These are phyloP conservation scores for Lamproptera curius DNA, from an alignment of 2,888 invertebrate species.

Conservation along the genomic window DNA sequence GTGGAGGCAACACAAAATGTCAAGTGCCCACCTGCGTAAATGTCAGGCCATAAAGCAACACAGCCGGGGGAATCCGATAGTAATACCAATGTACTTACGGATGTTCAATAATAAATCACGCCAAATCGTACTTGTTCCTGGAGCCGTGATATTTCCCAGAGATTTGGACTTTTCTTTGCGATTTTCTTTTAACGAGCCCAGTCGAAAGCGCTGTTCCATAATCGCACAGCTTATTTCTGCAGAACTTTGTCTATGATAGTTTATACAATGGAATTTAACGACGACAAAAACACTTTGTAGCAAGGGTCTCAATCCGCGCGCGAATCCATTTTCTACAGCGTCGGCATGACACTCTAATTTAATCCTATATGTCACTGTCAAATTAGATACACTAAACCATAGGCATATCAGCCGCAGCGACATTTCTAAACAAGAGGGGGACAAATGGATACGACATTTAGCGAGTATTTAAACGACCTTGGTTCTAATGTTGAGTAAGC, in stretches of 20 bases:
- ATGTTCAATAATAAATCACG: conserved; percentile 12
- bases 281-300: conserved; percentile 20
- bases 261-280: conserved; percentile 2
- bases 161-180: background rate
- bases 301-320: conserved; percentile 43
- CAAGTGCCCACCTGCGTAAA: conserved; percentile 58
- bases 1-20: conserved; percentile 43
- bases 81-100: conserved; percentile 10
- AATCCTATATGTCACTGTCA: conserved; percentile 72
- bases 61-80: conserved; percentile 13
- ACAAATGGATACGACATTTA: conserved; percentile 72
- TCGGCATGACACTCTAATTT: conserved; percentile 64
- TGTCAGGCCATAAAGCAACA: conserved; percentile 39
- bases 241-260: background rate
- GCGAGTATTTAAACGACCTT: conserved; percentile 65
- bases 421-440: conserved; percentile 72
- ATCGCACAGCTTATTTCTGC: no score
- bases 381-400: conserved; percentile 71
- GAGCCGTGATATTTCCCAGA: background rate
- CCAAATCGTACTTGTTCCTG: conserved; percentile 4
- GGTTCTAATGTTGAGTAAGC: conserved; percentile 51
- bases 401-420: conserved; percentile 67
- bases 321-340: conserved; percentile 55
- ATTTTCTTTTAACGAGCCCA: no score
- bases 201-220: no score